A percentile compares a stretch with the other conserved stretches of the same genome.
Conservation (phyloP, 2,797 vertebrate genomes). For the Potorous gilbertii region DNA sequence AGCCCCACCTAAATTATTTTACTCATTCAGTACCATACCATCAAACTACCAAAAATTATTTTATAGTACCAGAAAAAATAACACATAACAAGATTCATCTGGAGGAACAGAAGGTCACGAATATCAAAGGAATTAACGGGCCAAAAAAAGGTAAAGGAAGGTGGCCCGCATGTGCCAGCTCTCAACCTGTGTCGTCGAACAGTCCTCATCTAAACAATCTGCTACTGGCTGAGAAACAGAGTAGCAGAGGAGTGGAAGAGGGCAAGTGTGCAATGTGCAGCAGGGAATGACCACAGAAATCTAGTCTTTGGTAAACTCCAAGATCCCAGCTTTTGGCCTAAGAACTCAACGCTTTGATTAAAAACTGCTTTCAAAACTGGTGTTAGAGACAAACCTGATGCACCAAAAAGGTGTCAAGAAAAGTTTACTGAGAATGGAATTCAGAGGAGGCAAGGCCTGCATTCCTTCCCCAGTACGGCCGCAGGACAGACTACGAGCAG, state of each 20-base stretch:
- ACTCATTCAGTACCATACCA: background rate
- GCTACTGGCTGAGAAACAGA: too few relatives aligned
- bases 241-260: fast-evolving
- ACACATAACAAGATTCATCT: background rate
- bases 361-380: background rate
- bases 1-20: too few relatives aligned
- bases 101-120: background rate
- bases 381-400: too few relatives aligned
- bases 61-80: background rate
- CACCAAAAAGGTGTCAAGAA: too few relatives aligned
- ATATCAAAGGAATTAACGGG: background rate
- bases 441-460: too few relatives aligned
- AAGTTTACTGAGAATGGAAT: too few relatives aligned
- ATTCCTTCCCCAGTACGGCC: too few relatives aligned
- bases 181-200: too few relatives aligned
- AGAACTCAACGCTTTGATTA: background rate
- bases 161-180: background rate
- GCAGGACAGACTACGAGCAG: too few relatives aligned
- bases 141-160: background rate
- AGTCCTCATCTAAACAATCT: too few relatives aligned
- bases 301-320: background rate
- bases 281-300: background rate
- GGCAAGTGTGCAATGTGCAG: too few relatives aligned
- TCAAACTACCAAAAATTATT: background rate
- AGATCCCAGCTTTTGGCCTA: background rate